Conservation (phyloP, 2,113 vertebrate genomes). For the Sorex fumeus region DNA sequence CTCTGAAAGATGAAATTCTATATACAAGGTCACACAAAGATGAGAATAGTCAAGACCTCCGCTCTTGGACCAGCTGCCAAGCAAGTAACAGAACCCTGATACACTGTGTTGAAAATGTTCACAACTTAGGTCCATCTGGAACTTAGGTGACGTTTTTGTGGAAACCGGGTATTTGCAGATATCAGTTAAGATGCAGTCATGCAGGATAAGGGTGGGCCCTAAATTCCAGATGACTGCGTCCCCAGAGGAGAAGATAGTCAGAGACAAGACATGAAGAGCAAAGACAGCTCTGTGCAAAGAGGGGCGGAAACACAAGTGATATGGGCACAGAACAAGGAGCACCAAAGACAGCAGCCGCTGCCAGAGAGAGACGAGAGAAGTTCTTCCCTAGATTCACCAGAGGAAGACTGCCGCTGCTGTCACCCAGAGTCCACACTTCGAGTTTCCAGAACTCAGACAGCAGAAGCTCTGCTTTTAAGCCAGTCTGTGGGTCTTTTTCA, state of each 20-base stretch:
- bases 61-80: background rate
- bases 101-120: background rate
- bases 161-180: background rate
- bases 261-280: background rate
- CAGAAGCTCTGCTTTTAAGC: constrained; percentile 10
- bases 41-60: background rate
- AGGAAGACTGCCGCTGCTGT: background rate
- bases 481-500: background rate
- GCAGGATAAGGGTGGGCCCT: background rate
- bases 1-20: background rate
- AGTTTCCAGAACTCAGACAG: background rate
- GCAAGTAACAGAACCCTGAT: background rate
- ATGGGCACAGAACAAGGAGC: background rate
- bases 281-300: background rate
- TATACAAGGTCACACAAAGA: background rate
- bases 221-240: background rate
- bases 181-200: constrained; percentile 7
- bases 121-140: background rate
- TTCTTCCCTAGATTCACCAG: background rate
- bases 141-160: background rate
- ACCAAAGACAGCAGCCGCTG: background rate
- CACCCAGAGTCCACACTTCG: background rate
- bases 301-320: background rate
- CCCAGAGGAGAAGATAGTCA: background rate
- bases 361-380: background rate